phyloP scores from a whole-genome alignment of 2,797 vertebrate species.

The Malurus leucopterus region DNA sequence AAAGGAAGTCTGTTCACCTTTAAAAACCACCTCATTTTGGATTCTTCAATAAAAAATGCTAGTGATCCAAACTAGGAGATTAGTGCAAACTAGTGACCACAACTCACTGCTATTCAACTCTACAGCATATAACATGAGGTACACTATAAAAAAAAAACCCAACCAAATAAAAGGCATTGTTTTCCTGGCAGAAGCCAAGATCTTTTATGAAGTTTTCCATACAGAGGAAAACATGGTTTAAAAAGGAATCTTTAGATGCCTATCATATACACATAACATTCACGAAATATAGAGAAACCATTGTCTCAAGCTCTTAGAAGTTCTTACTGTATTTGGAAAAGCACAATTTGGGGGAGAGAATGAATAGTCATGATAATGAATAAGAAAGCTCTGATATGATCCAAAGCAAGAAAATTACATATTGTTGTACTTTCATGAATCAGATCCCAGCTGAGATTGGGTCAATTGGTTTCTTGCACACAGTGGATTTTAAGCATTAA shows the following conservation, averaged over 20 bases:
- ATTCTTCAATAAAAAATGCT: background rate
- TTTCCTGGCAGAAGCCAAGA: background rate
- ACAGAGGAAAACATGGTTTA: background rate
- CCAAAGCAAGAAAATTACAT: conserved; percentile 24
- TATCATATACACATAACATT: background rate
- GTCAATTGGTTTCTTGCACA: background rate
- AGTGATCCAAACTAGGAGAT: background rate
- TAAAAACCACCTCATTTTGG: background rate
- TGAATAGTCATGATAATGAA: background rate
- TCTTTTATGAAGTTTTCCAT: background rate
- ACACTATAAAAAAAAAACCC: background rate
- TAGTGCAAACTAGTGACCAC: background rate
- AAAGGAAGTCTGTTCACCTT: background rate
- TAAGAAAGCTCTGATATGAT: background rate
- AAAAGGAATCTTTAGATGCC: background rate
- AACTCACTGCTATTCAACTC: background rate
- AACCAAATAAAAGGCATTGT: background rate
- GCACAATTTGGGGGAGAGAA: background rate
- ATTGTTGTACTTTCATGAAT: conserved; percentile 6
- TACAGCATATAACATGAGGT: background rate
- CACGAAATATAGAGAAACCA: background rate
- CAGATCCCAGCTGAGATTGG: conserved; percentile 24
- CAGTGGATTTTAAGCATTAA: conserved; percentile 15
- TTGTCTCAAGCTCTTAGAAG: background rate
- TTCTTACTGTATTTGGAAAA: background rate